These are phyloP conservation scores for Erpobdella octoculata DNA, from an alignment of 2,888 invertebrate species.

Conservation along the genomic window DNA sequence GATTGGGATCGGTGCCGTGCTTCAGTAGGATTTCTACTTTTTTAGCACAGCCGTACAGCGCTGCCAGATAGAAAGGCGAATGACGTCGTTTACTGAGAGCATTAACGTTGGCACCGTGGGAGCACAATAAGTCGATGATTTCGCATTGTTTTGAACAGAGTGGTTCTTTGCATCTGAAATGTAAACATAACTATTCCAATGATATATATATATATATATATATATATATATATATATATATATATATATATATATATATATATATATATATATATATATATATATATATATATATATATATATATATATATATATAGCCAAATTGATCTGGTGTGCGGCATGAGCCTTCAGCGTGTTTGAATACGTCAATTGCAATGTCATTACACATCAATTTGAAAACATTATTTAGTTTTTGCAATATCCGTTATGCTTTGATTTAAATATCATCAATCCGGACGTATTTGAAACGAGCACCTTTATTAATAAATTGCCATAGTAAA, in stretches of 20 bases:
- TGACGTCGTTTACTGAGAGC: conserved; percentile 33
- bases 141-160: conserved; percentile 33
- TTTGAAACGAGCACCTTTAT: no score
- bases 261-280: not conserved
- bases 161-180: conserved; percentile 7
- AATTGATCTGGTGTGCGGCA: no score
- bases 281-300: no score
- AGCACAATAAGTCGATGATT: conserved; percentile 34
- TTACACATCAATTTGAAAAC: no score
- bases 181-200: not conserved
- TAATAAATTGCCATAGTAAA: no score
- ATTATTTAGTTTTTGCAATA: no score
- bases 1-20: conserved; percentile 35
- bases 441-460: no score
- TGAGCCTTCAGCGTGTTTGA: no score
- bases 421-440: no score
- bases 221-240: not conserved
- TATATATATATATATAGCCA: no score
- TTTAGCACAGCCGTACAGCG: conserved; percentile 36
- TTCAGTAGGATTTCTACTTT: conserved; percentile 35
- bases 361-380: no score
- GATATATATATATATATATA: not conserved
- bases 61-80: conserved; percentile 35
- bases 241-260: not conserved
- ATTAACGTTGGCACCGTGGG: conserved; percentile 33